phyloP scores from a whole-genome alignment of 2,797 vertebrate species.

The Chaunax sp. region DNA sequence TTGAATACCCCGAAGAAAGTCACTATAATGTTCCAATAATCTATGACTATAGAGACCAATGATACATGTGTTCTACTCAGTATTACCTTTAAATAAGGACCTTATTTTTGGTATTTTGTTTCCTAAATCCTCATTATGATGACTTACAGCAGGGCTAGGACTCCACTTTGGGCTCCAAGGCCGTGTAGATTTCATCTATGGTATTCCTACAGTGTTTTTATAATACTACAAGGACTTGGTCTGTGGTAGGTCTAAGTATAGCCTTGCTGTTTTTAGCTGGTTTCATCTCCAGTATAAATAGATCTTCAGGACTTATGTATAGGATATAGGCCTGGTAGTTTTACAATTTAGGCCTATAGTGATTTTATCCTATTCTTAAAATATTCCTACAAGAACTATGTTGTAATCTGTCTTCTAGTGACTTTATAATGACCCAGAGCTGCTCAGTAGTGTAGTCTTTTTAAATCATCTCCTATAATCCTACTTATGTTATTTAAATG shows the following conservation, averaged over 20 bases:
- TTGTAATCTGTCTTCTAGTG: too few relatives aligned
- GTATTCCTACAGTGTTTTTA: conserved; percentile 6
- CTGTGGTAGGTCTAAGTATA: conserved; percentile 8
- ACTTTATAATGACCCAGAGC: too few relatives aligned
- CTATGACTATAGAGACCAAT: conserved; percentile 51
- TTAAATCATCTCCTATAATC: not conserved
- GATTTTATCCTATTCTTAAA: not conserved
- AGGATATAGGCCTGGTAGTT: not conserved
- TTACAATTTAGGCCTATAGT: not conserved
- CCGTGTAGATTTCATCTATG: conserved; percentile 21
- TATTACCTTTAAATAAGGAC: conserved; percentile 53
- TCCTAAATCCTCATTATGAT: conserved; percentile 25
- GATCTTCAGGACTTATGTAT: not conserved
- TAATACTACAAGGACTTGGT: not conserved
- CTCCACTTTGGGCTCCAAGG: conserved; percentile 13
- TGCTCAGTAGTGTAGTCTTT: not conserved
- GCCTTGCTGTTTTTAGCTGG: not conserved
- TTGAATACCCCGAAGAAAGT: conserved; percentile 55
- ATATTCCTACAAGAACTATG: too few relatives aligned
- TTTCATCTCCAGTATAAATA: not conserved
- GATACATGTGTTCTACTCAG: conserved; percentile 36
- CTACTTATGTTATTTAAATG: too few relatives aligned
- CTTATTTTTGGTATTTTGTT: conserved; percentile 33
- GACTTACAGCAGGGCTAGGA: conserved; percentile 15
- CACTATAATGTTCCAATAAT: conserved; percentile 59